Evolutionary conservation across 2,113 vertebrate genomes (phyloP).

Genomic region (Alces alces): DNA sequence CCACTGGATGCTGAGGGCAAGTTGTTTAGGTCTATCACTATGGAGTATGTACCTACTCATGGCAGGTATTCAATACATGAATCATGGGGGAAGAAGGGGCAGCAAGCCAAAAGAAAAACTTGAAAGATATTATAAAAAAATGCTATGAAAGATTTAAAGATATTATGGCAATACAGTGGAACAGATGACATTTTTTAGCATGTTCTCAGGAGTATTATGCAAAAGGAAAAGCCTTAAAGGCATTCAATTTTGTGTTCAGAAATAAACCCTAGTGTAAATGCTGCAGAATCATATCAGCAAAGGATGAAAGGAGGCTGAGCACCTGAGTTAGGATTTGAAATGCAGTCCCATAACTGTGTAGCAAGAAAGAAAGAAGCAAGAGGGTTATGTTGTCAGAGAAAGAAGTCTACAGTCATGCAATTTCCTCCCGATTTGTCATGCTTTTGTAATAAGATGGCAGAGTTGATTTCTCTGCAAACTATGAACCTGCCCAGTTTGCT

Average conservation of each 20-base stretch:
- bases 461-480: not conserved
- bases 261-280: not conserved
- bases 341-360: too few relatives aligned
- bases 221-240: not conserved
- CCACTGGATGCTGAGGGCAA: rapidly evolving
- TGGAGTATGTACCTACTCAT: not conserved
- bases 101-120: not conserved
- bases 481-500: not conserved
- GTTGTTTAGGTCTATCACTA: not conserved
- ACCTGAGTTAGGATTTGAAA: not conserved
- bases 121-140: not conserved
- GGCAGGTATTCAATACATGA: not conserved
- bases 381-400: not conserved
- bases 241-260: not conserved
- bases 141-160: not conserved
- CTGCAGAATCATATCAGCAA: not conserved
- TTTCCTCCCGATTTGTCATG: not conserved
- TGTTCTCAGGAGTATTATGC: not conserved
- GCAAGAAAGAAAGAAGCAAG: not conserved
- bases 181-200: not conserved
- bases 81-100: rapidly evolving
- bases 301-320: not conserved
- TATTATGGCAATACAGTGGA: not conserved
- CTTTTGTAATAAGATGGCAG: not conserved
- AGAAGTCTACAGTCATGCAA: not conserved